Base-by-base conservation (phyloP, 2,113 vertebrate genomes). In the Macroglossus sobrinus region DNA sequence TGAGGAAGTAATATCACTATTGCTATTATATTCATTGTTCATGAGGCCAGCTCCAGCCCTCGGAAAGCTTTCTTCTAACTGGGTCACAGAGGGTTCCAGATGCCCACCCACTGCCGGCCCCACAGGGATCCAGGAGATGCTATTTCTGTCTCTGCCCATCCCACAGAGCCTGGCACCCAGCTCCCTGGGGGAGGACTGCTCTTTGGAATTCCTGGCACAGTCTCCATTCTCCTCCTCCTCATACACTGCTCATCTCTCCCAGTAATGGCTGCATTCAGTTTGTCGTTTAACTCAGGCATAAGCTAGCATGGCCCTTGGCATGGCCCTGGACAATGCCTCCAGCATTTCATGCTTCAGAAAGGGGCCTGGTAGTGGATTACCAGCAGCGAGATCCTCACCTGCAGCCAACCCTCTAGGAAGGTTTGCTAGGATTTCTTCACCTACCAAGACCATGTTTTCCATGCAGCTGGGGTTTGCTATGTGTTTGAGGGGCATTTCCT, bases 141-240 rank as follows among this genome's bases (percentile, higher is more conserved):
- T 97, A 97, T 97, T 97, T 97, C 19, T 71, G 93, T 89, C 79
- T 94, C 69, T 96, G 96, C 96, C 93, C 91, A 10, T 97, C 97
- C 97, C 97, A 97, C 97, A 93, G 94, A 96, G 97, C 97, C 97
- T 97, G 97, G 97, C 96, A 92, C 97, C 94, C 97, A 89, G 64
- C 89, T 97, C 95, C 91, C 97, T 87, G 97, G 94, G 93, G 97
- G 97, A 90, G 95, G 97, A 84, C 75, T 97, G 97, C 94, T 96
- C 97, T 97, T 97, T 95, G 96, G 94, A 95, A 95, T 97, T 96
- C 89, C 93, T 98, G 97, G 97, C 97, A 92, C 69, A 0, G 9
- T 47, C 91, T 96, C 64, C 24, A 16, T 28, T 95, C 59, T 89
- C 91, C 97, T 97, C 97, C 97, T 81, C 97, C 93, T 96, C 95